These are phyloP conservation scores for Triplophysa rosa DNA, from an alignment of 2,113 vertebrate species.

Conservation along the genomic window DNA sequence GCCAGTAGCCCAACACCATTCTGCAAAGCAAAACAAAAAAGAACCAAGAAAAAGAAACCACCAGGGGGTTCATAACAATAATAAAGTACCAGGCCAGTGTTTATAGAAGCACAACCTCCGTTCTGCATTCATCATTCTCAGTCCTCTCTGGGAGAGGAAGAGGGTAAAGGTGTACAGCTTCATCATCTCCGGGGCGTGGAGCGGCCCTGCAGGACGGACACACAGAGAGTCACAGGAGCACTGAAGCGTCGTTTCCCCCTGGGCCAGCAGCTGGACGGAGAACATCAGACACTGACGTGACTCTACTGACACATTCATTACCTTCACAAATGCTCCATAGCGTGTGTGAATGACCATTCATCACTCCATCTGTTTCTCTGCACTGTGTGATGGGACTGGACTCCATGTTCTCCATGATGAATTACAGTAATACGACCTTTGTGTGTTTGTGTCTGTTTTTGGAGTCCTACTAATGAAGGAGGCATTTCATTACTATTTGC, in stretches of 20 bases:
- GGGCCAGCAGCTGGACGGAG: slow-evolving; percentile 55
- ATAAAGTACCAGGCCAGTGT: too few species aligned
- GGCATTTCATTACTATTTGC: too few species aligned
- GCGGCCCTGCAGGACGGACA: slow-evolving; percentile 7
- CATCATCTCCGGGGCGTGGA: slow-evolving; percentile 23
- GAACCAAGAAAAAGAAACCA: too few species aligned
- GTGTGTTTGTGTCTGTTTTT: background rate
- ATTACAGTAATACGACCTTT: background rate
- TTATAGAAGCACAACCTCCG: background rate
- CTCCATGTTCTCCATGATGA: slow-evolving; percentile 20
- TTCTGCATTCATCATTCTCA: too few species aligned
- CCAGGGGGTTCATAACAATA: too few species aligned
- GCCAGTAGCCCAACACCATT: too few species aligned
- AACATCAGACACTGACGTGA: slow-evolving; percentile 41
- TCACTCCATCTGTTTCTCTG: slow-evolving; percentile 48
- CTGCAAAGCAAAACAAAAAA: too few species aligned
- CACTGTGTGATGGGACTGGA: slow-evolving; percentile 31
- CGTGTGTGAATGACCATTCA: slow-evolving; percentile 44
- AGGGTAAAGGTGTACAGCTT: background rate
- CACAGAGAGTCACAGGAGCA: slow-evolving; percentile 43
- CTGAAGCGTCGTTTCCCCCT: slow-evolving; percentile 52
- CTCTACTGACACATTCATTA: slow-evolving; percentile 57
- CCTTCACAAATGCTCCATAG: slow-evolving; percentile 48
- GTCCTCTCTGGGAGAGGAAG: slow-evolving; percentile 1
- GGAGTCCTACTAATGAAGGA: too few species aligned